A percentile compares a stretch with the other conserved stretches of the same genome.
Conservation (phyloP, 2,797 vertebrate species). For the Steatocranus sp. region DNA sequence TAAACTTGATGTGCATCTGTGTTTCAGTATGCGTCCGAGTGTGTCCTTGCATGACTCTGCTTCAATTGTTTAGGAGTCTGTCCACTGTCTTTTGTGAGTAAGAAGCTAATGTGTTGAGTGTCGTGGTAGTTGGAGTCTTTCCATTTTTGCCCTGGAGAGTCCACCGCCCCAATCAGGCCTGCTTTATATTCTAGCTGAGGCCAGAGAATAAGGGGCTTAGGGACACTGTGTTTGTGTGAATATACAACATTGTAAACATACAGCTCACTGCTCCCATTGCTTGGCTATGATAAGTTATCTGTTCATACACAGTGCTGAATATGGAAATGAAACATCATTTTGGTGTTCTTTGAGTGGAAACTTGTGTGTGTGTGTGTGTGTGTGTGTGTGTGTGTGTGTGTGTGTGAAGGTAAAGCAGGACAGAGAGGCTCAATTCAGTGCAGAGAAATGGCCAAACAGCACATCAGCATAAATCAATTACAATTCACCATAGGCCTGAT, state of each 20-base stretch:
- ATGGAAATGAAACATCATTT: constrained; percentile 43
- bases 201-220: constrained; percentile 18
- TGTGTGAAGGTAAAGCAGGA: not conserved
- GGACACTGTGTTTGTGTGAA: constrained; percentile 28
- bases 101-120: constrained; percentile 13
- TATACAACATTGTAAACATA: constrained; percentile 46
- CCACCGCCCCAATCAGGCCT: constrained; percentile 2
- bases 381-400: not conserved
- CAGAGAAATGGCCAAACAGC: constrained; percentile 43
- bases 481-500: constrained; percentile 37
- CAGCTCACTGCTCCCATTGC: constrained; percentile 2
- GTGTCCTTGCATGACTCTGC: not conserved
- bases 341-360: not conserved
- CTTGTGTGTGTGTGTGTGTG: not conserved
- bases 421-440: not conserved
- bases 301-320: constrained; percentile 29
- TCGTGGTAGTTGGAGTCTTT: not conserved
- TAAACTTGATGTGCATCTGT: not conserved
- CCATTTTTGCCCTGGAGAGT: constrained; percentile 2
- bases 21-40: not conserved
- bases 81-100: not conserved
- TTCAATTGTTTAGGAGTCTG: not conserved
- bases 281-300: constrained; percentile 23
- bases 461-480: constrained; percentile 59
- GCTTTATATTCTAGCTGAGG: constrained; percentile 50